Conservation (phyloP, 2,888 invertebrate genomes). For the Apamea monoglypha region DNA sequence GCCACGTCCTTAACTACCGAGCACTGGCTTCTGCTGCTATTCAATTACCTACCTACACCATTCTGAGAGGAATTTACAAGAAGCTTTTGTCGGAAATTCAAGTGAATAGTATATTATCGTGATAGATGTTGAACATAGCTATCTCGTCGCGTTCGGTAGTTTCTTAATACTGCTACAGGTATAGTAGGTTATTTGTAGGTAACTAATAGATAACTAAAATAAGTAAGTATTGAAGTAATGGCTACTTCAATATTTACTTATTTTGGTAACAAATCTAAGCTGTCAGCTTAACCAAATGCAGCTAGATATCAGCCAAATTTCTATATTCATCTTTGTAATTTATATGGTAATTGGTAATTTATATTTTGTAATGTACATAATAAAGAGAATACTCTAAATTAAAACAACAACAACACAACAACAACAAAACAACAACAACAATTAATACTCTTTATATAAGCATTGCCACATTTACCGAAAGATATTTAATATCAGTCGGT, state of each 20-base stretch:
- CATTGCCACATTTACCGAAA: no score
- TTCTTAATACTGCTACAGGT: background rate
- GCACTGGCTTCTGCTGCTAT: slow-evolving; percentile 83
- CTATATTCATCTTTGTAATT: no score
- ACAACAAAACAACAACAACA: no score
- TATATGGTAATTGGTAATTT: no score
- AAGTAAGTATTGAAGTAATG: no score
- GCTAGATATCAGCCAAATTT: background rate
- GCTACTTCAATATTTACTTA: background rate
- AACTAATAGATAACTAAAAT: background rate
- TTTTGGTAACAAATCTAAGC: background rate
- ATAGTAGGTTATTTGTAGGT: background rate
- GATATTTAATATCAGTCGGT: background rate
- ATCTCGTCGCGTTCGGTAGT: background rate
- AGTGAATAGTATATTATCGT: slow-evolving; percentile 42
- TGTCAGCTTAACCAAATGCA: background rate
- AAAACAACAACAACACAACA: no score
- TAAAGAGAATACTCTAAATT: no score
- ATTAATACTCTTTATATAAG: no score
- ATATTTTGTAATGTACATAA: no score
- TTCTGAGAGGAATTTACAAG: slow-evolving; percentile 80
- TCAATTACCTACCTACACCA: slow-evolving; percentile 83
- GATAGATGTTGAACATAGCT: slow-evolving; percentile 9
- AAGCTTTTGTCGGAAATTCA: slow-evolving; percentile 76
- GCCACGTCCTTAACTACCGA: slow-evolving; percentile 83